Conservation (phyloP, 1,140 invertebrate genomes). For the Pollicipes pollicipes region DNA sequence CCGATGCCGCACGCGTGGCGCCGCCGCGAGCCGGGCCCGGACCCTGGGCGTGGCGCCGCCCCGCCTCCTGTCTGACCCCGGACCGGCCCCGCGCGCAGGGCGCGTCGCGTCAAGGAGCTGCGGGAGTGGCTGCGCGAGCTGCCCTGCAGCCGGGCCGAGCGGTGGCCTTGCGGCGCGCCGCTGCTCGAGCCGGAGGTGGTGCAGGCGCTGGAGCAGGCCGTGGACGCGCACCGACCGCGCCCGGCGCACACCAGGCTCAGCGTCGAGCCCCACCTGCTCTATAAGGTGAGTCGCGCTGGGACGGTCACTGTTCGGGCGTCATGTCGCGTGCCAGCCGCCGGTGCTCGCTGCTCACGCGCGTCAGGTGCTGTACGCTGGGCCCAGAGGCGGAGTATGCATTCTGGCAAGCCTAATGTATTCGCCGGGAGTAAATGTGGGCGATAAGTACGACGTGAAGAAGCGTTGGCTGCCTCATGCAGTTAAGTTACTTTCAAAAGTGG, state of each 20-base stretch:
- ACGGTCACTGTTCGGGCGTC: too few relatives aligned
- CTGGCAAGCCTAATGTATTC: too few relatives aligned
- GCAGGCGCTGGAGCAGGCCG: constrained; percentile 34
- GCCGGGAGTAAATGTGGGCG: too few relatives aligned
- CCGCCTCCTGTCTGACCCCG: constrained; percentile 16
- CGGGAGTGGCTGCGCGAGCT: constrained; percentile 50
- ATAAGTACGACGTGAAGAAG: too few relatives aligned
- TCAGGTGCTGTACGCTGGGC: too few relatives aligned
- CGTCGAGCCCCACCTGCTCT: constrained; percentile 59
- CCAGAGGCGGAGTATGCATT: too few relatives aligned
- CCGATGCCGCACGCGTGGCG: too few relatives aligned
- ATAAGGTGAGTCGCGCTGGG: constrained; percentile 40
- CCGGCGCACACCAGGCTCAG: constrained; percentile 30
- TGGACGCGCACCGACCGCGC: constrained; percentile 8
- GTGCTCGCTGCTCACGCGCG: too few relatives aligned
- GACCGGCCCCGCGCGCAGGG: constrained; percentile 12
- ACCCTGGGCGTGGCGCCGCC: constrained; percentile 4
- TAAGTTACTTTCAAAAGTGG: too few relatives aligned
- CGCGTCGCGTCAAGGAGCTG: constrained; percentile 36
- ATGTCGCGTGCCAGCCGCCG: too few relatives aligned
- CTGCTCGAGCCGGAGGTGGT: constrained; percentile 49
- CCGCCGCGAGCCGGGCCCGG: too few relatives aligned
- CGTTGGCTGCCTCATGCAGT: too few relatives aligned
- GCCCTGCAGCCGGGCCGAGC: constrained; percentile 37
- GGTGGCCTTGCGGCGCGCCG: constrained; percentile 40